phyloP scores from a whole-genome alignment of 2,888 invertebrate genomes.

The Cryptocephalus primarius region DNA sequence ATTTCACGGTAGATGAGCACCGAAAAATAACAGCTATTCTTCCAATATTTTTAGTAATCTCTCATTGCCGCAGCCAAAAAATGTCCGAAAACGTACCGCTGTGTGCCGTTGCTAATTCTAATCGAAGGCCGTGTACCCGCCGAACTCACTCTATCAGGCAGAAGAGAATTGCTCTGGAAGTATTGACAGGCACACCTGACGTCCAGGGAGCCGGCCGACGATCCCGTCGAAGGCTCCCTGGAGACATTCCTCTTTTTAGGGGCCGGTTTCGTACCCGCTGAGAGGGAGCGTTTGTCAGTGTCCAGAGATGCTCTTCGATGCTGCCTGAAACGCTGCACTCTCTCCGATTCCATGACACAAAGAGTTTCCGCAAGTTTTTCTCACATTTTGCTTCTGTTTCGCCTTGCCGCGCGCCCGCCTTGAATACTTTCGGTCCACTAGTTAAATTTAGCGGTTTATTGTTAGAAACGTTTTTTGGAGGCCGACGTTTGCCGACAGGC shows the following conservation, averaged over 20 bases:
- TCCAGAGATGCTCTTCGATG: constrained; percentile 10
- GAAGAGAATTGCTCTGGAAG: constrained; percentile 67
- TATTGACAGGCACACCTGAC: constrained; percentile 81
- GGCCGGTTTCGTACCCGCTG: constrained; percentile 53
- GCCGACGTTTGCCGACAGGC: constrained; percentile 23
- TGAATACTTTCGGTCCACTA: constrained; percentile 29
- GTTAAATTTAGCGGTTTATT: constrained; percentile 31
- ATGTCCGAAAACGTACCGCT: too few species aligned
- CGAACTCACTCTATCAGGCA: constrained; percentile 50
- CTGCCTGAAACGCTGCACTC: constrained; percentile 1
- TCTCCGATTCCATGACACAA: constrained; percentile 14
- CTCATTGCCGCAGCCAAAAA: too few species aligned
- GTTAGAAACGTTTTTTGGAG: constrained; percentile 19
- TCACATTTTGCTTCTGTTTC: constrained; percentile 15
- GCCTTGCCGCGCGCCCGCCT: constrained; percentile 13
- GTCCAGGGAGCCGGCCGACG: constrained; percentile 55
- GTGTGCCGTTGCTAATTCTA: too few species aligned
- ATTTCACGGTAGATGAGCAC: too few species aligned
- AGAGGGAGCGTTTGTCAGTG: constrained; percentile 46
- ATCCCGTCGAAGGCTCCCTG: constrained; percentile 56
- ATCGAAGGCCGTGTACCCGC: constrained; percentile 39
- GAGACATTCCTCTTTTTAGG: constrained; percentile 53
- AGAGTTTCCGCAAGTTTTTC: constrained; percentile 1
- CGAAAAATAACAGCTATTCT: too few species aligned
- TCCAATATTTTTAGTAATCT: too few species aligned